Conservation (phyloP, 2,797 vertebrate genomes). For the Gorsachius magnificus region DNA sequence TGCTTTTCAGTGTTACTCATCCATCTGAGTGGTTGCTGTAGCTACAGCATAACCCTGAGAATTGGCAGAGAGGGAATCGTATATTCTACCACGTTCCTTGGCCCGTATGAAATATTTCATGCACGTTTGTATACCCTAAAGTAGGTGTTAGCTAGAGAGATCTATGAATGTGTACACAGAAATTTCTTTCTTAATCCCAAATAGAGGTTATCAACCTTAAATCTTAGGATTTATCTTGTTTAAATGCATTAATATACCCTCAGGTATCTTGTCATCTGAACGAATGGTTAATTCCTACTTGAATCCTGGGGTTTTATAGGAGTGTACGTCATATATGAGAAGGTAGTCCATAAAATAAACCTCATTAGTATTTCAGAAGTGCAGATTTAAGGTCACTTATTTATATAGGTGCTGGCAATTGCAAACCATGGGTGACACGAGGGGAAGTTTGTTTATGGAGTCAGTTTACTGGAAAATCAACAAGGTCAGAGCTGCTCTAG, state of each 20-base stretch:
- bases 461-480: constrained; percentile 6
- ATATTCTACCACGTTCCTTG: neutral
- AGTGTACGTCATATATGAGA: neutral
- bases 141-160: neutral
- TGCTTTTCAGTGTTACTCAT: constrained; percentile 4
- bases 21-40: constrained; percentile 17
- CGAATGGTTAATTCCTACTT: neutral
- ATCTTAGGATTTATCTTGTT: neutral
- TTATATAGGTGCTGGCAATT: neutral
- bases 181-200: neutral
- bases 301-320: neutral
- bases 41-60: constrained; percentile 14
- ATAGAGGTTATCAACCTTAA: neutral
- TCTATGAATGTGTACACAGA: neutral
- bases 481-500: neutral
- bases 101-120: neutral
- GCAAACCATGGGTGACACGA: neutral
- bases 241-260: neutral
- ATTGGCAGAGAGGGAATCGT: neutral
- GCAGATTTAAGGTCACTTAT: neutral
- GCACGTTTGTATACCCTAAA: neutral
- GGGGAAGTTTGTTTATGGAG: neutral
- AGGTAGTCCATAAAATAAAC: neutral
- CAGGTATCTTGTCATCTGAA: neutral
- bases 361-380: neutral